Conservation (phyloP, 2,888 invertebrate species). For the Eristalinus aeneus region DNA sequence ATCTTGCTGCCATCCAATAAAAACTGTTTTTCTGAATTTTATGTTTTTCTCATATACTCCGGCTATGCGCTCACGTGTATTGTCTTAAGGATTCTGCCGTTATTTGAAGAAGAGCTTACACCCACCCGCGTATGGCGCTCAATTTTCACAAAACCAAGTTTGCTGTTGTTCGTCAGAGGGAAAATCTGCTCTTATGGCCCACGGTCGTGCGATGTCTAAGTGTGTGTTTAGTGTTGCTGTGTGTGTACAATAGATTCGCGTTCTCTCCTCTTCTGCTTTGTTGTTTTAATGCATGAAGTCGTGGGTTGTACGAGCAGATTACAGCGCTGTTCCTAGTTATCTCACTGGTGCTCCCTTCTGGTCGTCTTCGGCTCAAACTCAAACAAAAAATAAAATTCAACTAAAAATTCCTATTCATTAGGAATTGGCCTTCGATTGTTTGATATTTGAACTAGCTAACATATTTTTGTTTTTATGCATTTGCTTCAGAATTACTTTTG, state of each 20-base stretch:
- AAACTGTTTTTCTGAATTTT: not conserved
- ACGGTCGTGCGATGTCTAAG: not conserved
- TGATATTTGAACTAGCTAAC: conserved; percentile 69
- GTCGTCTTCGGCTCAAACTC: conserved; percentile 54
- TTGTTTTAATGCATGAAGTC: conserved; percentile 33
- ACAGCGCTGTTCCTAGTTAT: not conserved
- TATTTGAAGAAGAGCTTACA: not conserved
- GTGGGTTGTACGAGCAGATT: conserved; percentile 39
- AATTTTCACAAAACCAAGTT: conserved; percentile 17
- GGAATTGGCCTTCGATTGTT: conserved; percentile 65
- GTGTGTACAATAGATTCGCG: not conserved
- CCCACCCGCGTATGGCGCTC: not conserved
- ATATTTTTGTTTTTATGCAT: conserved; percentile 64
- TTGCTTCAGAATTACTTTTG: conserved; percentile 43
- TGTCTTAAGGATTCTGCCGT: not conserved
- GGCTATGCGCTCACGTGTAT: conserved; percentile 6
- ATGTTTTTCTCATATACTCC: not conserved
- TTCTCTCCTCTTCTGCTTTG: conserved; percentile 39
- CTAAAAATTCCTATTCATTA: conserved; percentile 70
- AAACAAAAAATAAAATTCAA: conserved; percentile 67
- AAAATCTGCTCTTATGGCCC: conserved; percentile 9
- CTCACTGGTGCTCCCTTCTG: conserved; percentile 14
- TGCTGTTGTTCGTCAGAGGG: not conserved
- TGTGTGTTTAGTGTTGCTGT: not conserved
- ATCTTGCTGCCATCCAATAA: conserved; percentile 64